Conservation (phyloP, 2,113 vertebrate species). For the Siphamia tubifer region DNA sequence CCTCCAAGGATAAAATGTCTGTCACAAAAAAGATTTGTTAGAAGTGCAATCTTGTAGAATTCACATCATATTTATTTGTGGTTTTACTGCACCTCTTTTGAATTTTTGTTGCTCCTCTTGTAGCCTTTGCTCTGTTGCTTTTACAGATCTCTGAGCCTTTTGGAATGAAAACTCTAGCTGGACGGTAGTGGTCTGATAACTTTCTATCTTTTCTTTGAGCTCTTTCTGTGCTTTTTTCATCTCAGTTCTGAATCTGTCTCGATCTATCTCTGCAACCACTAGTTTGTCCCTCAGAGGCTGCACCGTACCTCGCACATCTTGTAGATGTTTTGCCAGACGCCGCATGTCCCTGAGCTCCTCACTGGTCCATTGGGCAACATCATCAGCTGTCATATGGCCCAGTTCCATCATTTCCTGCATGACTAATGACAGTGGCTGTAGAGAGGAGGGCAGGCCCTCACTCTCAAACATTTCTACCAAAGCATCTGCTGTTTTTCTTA, state of each 20-base stretch:
- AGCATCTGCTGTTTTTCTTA: constrained; percentile 78
- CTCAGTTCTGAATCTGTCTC: constrained; percentile 66
- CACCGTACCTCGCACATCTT: constrained; percentile 78
- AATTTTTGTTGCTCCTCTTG: constrained; percentile 77
- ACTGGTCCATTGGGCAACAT: constrained; percentile 83
- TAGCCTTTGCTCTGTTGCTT: constrained; percentile 64
- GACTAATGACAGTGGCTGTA: constrained; percentile 79
- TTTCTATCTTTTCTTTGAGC: constrained; percentile 70
- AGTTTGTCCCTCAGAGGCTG: constrained; percentile 79
- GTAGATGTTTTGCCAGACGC: constrained; percentile 84
- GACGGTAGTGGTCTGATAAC: constrained; percentile 59
- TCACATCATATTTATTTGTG: not conserved
- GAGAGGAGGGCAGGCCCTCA: constrained; percentile 88
- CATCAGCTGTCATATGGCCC: constrained; percentile 78
- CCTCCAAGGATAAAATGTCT: constrained; percentile 75
- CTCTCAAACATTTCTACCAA: constrained; percentile 82
- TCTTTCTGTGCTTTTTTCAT: constrained; percentile 60
- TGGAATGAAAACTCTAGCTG: constrained; percentile 72
- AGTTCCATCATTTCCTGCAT: constrained; percentile 72
- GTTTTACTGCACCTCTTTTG: constrained; percentile 71
- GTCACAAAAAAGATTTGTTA: constrained; percentile 4
- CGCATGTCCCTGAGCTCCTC: constrained; percentile 87
- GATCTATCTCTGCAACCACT: constrained; percentile 67
- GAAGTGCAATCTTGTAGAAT: not conserved
- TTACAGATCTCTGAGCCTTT: constrained; percentile 57